These are phyloP conservation scores for Sycophila texana DNA, from an alignment of 2,888 invertebrate genomes.

Conservation along the genomic window DNA sequence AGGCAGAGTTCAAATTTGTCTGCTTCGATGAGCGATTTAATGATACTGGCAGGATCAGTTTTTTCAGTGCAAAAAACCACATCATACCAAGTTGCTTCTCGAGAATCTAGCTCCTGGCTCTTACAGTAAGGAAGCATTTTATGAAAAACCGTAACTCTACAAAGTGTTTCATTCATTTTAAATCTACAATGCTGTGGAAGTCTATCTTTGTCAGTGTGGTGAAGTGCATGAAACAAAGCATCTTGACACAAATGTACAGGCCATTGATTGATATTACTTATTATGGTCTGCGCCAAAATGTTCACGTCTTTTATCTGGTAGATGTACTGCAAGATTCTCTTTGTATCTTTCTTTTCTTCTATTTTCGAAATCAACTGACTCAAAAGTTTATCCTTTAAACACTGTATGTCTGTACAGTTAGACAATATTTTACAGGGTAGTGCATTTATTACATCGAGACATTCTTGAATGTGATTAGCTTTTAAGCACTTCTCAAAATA, in stretches of 20 bases:
- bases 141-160: conserved; percentile 67
- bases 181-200: conserved; percentile 66
- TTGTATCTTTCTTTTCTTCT: conserved; percentile 74
- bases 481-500: conserved; percentile 77
- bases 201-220: conserved; percentile 63
- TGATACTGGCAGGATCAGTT: conserved; percentile 77
- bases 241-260: conserved; percentile 67
- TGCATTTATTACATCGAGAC: conserved; percentile 77
- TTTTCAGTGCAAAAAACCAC: conserved; percentile 69
- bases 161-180: conserved; percentile 67
- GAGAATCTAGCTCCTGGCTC: conserved; percentile 49
- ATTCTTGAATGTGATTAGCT: conserved; percentile 74
- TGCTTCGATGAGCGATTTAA: conserved; percentile 78
- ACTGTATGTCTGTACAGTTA: conserved; percentile 77
- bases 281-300: conserved; percentile 65
- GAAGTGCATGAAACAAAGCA: conserved; percentile 65
- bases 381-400: conserved; percentile 80
- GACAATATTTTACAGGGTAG: conserved; percentile 79
- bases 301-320: conserved; percentile 69
- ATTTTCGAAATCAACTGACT: conserved; percentile 79
- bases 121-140: conserved; percentile 69
- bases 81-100: conserved; percentile 66
- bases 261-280: conserved; percentile 68
- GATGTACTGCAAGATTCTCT: conserved; percentile 63
- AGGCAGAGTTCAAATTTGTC: conserved; percentile 82